Percentiles rank a stretch among this genome's conserved stretches.
phyloP scores from a whole-genome alignment of 2,113 vertebrate genomes.

The Gyps fulvus region DNA sequence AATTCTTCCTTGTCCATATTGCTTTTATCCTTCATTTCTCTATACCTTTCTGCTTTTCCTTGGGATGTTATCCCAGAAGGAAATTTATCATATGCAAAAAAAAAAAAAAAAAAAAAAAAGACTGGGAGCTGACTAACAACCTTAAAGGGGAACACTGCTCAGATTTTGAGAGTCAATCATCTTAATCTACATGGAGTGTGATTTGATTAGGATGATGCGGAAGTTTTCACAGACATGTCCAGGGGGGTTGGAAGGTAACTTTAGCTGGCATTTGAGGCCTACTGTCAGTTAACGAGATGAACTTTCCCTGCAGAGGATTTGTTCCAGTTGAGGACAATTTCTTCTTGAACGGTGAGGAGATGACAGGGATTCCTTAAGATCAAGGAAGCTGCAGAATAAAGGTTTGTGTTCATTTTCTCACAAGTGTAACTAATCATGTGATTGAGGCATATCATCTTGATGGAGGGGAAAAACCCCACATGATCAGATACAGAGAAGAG shows the following conservation, averaged over 20 bases:
- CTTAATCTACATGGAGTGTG: background rate
- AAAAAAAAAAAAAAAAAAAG: too few species aligned
- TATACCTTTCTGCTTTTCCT: background rate
- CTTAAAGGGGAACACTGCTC: background rate
- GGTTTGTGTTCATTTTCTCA: background rate
- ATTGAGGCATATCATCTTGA: background rate
- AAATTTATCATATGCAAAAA: background rate
- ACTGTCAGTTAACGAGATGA: background rate
- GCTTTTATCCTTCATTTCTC: background rate
- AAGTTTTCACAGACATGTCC: background rate
- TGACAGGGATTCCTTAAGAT: background rate
- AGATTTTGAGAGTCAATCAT: background rate
- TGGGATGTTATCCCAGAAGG: background rate
- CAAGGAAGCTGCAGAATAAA: background rate
- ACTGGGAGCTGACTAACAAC: background rate
- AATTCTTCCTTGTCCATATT: background rate
- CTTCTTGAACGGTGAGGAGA: background rate
- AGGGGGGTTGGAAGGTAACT: background rate
- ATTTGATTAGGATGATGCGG: background rate
- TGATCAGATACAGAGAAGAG: rapidly evolving
- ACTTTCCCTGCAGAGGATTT: background rate
- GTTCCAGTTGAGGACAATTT: background rate
- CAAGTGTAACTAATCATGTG: background rate
- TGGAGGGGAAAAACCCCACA: too few species aligned
- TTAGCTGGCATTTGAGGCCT: background rate